These are phyloP conservation scores for Buphagus erythrorhynchus DNA, from an alignment of 2,797 vertebrate species.

Conservation along the genomic window DNA sequence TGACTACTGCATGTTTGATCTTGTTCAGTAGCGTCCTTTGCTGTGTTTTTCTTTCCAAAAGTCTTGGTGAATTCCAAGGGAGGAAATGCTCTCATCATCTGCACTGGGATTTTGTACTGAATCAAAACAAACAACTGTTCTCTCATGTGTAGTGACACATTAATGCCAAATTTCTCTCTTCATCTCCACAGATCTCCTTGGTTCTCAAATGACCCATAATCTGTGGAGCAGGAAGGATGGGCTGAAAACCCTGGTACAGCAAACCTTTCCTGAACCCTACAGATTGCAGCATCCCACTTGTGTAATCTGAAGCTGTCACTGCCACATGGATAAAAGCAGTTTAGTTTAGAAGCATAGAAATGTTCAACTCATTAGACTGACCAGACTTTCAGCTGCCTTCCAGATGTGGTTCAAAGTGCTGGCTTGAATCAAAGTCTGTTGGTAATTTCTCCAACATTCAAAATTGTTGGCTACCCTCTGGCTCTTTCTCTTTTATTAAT, in stretches of 20 bases:
- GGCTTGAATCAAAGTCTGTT: neutral
- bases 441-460: neutral
- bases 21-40: neutral
- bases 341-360: neutral
- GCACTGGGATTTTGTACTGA: neutral
- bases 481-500: neutral
- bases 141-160: neutral
- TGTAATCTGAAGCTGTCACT: neutral
- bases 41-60: neutral
- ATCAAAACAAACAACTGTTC: neutral
- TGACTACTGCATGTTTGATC: neutral
- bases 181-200: neutral
- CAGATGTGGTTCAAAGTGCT: neutral
- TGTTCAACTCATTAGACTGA: neutral
- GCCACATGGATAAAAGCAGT: neutral
- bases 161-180: conserved; percentile 4
- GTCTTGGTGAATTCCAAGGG: neutral
- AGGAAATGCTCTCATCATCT: neutral
- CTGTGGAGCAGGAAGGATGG: neutral
- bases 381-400: neutral
- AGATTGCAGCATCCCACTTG: neutral
- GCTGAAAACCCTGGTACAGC: neutral
- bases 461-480: neutral
- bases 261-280: neutral
- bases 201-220: neutral